A percentile compares a stretch with the other conserved stretches of the same genome.
Evolutionary conservation across 2,113 vertebrate genomes (phyloP).

Genomic region (Zapornia atra): DNA sequence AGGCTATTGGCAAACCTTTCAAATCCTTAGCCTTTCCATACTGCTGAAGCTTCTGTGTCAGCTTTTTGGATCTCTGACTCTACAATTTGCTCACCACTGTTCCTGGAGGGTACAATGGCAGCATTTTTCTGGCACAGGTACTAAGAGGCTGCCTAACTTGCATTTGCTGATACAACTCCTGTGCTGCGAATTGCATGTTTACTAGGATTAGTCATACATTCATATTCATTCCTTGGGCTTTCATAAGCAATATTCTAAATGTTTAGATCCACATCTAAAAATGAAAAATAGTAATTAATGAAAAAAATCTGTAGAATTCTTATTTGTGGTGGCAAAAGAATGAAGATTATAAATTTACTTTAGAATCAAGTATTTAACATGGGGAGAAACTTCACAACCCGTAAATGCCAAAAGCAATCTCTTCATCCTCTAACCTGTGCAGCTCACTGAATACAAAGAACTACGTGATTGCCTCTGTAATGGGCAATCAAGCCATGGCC

Average conservation of each 20-base stretch:
- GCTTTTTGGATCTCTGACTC: neutral
- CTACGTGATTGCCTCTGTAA: constrained; percentile 42
- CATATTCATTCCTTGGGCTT: neutral
- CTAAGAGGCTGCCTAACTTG: neutral
- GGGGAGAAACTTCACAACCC: neutral
- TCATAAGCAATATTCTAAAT: neutral
- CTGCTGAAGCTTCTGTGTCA: neutral
- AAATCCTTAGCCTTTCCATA: neutral
- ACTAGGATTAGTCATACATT: neutral
- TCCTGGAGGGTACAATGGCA: neutral
- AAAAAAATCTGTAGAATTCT: neutral
- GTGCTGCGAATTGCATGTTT: neutral
- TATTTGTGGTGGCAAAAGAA: neutral
- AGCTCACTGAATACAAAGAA: constrained; percentile 53
- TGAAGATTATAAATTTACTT: constrained; percentile 64
- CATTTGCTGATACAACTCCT: neutral
- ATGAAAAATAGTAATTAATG: constrained; percentile 1
- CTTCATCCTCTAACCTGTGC: neutral
- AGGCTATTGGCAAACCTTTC: neutral
- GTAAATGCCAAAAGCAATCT: constrained; percentile 19
- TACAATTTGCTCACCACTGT: neutral
- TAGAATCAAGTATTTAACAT: neutral
- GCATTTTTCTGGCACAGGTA: neutral
- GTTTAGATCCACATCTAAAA: neutral
- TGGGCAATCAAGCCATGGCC: constrained; percentile 47